Conservation (phyloP, 1,140 invertebrate species). For the Drosophila repleta region DNA sequence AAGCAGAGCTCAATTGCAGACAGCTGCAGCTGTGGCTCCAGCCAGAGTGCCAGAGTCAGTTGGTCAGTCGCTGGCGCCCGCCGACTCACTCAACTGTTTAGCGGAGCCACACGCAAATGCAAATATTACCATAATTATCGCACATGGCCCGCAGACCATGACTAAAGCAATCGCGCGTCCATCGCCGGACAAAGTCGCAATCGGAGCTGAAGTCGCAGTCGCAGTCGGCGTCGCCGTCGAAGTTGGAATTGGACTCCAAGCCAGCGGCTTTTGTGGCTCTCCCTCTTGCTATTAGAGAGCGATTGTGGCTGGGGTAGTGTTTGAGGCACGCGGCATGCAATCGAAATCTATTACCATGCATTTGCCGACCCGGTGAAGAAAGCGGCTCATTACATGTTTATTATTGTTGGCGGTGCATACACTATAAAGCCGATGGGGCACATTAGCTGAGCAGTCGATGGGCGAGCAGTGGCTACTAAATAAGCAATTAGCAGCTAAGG, state of each 20-base stretch:
- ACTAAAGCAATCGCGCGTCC: conserved; percentile 79
- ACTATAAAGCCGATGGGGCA: background rate
- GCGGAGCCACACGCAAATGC: conserved; percentile 80
- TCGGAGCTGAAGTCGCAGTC: conserved; percentile 1
- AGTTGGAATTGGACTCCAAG: conserved; percentile 3
- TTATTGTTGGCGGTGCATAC: conserved; percentile 40
- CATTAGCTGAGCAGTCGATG: background rate
- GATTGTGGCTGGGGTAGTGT: conserved; percentile 12
- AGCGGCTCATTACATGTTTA: conserved; percentile 79
- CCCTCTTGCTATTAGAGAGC: conserved; percentile 5
- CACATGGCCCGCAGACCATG: conserved; percentile 75
- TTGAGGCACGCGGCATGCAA: conserved; percentile 66
- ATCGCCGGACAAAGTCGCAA: conserved; percentile 37
- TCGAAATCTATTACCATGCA: conserved; percentile 79
- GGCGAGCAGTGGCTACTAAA: too few species aligned
- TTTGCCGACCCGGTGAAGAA: conserved; percentile 69
- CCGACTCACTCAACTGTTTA: conserved; percentile 78
- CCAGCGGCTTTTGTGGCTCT: background rate
- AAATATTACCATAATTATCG: conserved; percentile 82
- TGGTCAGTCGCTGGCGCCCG: conserved; percentile 55
- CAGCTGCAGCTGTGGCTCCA: background rate
- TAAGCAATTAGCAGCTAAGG: background rate
- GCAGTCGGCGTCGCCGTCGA: background rate
- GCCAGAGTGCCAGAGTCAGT: background rate
- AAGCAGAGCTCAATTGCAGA: conserved; percentile 8